Evolutionary conservation across 2,113 vertebrate genomes (phyloP).

Genomic region (Puma concolor): DNA sequence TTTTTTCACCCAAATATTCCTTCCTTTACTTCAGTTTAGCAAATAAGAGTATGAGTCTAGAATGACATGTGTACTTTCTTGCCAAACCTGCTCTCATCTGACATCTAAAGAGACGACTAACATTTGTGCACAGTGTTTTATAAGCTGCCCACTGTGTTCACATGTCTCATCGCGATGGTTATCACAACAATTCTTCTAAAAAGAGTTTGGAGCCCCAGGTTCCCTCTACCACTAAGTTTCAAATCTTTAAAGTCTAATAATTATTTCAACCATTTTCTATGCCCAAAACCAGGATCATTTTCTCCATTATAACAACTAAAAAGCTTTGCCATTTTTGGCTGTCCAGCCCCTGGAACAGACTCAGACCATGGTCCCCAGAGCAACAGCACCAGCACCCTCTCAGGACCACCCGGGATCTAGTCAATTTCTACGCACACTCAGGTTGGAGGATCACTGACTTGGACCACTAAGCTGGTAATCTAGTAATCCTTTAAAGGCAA

Average conservation of each 20-base stretch:
- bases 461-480: background rate
- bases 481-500: background rate
- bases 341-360: background rate
- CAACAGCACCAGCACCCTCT: background rate
- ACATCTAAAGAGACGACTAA: background rate
- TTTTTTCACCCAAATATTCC: slow-evolving; percentile 11
- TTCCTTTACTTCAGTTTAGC: background rate
- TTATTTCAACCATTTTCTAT: background rate
- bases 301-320: background rate
- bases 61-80: background rate
- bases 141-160: background rate
- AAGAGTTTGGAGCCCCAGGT: background rate
- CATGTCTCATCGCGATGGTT: background rate
- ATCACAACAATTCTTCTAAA: slow-evolving; percentile 14
- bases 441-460: background rate
- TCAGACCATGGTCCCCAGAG: background rate
- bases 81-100: background rate
- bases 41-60: background rate
- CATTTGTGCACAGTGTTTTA: background rate
- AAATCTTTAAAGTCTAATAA: background rate
- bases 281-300: background rate
- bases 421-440: background rate
- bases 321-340: background rate
- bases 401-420: background rate
- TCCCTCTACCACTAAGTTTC: background rate